Percentiles rank a stretch among this genome's conserved stretches.
Evolutionary conservation across 2,113 vertebrate genomes (phyloP).

Genomic region (Gorsachius goisagi): DNA sequence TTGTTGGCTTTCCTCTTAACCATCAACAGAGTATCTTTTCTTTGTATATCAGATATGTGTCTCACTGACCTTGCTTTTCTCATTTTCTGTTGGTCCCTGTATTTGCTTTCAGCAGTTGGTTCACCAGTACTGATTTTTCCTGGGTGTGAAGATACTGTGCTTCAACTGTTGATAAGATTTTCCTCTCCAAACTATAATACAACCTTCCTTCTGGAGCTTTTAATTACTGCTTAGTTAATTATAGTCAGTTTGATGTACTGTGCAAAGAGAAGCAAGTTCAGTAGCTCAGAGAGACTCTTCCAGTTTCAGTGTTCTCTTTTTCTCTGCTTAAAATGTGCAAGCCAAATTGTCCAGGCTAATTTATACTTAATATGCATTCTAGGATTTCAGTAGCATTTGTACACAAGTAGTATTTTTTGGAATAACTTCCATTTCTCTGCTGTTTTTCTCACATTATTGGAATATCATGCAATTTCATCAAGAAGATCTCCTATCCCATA

Average conservation of each 20-base stretch:
- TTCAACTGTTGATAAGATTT: background rate
- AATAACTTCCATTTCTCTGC: background rate
- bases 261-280: background rate
- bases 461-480: background rate
- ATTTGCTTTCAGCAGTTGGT: background rate
- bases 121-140: background rate
- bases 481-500: background rate
- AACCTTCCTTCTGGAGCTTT: background rate
- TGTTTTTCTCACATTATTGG: background rate
- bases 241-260: background rate
- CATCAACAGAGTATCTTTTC: background rate
- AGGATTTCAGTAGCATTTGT: background rate
- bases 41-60: background rate
- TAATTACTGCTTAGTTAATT: slow-evolving; percentile 8
- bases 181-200: background rate
- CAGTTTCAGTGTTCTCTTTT: background rate
- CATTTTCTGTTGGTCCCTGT: background rate
- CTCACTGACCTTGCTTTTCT: background rate
- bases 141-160: background rate
- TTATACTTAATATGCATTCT: background rate
- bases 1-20: background rate
- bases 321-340: background rate
- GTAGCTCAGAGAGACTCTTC: background rate
- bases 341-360: background rate
- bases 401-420: background rate